Evolutionary conservation across 2,888 invertebrate species (phyloP).

Genomic region (Rhorus exstirpatorius): DNA sequence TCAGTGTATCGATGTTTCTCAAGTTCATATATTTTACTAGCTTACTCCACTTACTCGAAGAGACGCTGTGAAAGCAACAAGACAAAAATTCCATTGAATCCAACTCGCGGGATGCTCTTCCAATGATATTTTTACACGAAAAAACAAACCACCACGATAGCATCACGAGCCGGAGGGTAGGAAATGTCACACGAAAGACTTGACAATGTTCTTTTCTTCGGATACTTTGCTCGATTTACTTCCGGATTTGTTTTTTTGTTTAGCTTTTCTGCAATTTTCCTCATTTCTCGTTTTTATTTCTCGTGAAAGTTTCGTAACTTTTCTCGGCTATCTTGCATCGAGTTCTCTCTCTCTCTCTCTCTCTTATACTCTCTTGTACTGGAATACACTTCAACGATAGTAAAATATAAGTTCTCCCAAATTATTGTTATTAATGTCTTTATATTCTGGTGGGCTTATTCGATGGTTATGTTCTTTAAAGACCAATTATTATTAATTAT

Average conservation of each 20-base stretch:
- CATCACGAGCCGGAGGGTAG: not conserved
- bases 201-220: slow-evolving; percentile 20
- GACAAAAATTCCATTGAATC: not conserved
- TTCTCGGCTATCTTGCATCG: too few species aligned
- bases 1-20: not conserved
- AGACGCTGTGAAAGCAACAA: not conserved
- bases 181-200: slow-evolving; percentile 10
- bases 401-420: too few species aligned
- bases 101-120: not conserved
- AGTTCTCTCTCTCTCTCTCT: too few species aligned
- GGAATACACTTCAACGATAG: too few species aligned
- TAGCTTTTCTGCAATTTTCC: not conserved
- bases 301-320: too few species aligned
- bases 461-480: too few species aligned
- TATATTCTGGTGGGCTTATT: too few species aligned
- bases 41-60: not conserved
- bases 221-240: slow-evolving; percentile 11
- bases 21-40: slow-evolving; percentile 7
- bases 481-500: too few species aligned
- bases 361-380: too few species aligned
- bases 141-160: not conserved
- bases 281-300: slow-evolving; percentile 12
- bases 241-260: too few species aligned
- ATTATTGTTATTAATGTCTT: too few species aligned
- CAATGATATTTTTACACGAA: slow-evolving; percentile 16